These are phyloP conservation scores for Teleiodes luculella DNA, from an alignment of 2,888 invertebrate species.

Conservation along the genomic window DNA sequence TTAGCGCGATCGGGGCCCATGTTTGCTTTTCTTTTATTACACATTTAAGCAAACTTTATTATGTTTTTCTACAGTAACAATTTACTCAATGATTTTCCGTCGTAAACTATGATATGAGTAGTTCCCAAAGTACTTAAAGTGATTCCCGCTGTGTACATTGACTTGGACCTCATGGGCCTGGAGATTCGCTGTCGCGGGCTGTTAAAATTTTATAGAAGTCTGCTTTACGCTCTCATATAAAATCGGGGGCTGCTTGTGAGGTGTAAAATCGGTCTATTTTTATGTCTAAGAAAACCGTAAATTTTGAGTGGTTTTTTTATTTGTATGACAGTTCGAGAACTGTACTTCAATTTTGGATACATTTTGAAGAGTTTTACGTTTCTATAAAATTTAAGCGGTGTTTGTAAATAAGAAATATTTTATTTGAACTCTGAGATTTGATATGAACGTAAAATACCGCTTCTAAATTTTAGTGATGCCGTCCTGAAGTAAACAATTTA, in stretches of 20 bases:
- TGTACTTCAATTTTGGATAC: slow-evolving; percentile 40
- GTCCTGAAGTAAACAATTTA: slow-evolving; percentile 3
- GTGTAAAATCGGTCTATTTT: slow-evolving; percentile 72
- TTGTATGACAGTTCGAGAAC: slow-evolving; percentile 56
- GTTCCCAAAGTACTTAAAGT: too few species aligned
- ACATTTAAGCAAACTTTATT: too few species aligned
- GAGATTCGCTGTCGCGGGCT: slow-evolving; percentile 47
- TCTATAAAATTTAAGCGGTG: slow-evolving; percentile 34
- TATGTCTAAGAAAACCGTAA: slow-evolving; percentile 60
- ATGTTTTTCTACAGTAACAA: too few species aligned
- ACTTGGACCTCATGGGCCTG: background rate
- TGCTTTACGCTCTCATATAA: slow-evolving; percentile 61
- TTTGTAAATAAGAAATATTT: slow-evolving; percentile 43
- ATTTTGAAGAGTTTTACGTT: slow-evolving; percentile 37
- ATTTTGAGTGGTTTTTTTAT: slow-evolving; percentile 65
- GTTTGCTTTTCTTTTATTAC: too few species aligned
- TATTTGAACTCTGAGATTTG: slow-evolving; percentile 39
- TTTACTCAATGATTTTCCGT: too few species aligned
- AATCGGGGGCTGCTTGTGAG: slow-evolving; percentile 59
- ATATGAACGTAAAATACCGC: slow-evolving; percentile 26
- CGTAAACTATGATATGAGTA: background rate
- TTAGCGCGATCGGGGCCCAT: too few species aligned
- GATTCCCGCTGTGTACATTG: background rate
- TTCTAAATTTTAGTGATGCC: too few species aligned
- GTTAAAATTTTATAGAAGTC: slow-evolving; percentile 69